Base-by-base conservation (phyloP, 2,888 invertebrate species). In the Amphipyra berbera region DNA sequence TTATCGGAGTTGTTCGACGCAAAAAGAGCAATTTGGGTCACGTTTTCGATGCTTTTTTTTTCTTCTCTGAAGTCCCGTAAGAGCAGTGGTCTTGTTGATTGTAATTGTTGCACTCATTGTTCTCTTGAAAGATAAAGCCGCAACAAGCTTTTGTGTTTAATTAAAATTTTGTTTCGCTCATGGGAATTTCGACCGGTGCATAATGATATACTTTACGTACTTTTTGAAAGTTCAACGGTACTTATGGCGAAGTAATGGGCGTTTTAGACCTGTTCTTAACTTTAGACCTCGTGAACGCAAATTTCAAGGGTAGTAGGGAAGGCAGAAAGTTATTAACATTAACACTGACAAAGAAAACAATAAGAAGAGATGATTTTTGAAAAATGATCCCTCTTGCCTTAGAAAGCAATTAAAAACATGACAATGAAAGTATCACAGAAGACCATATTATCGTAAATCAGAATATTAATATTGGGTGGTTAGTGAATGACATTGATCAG, bases 11-110 rank as follows among this genome's bases (percentile, higher is more conserved):
- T 79, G 82, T 74, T 76, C 81, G 74, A 77, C 63, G 84, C 87
- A 90, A 91, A 92, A 91, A 91, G 82, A 87, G 84, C 89, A 90
- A 93, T 94, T 92, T 85, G 87, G 93, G 92, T 86, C 94, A 90
- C 86, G 89, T 84, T 87, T 88, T 85, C 83, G 66, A 73, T 79
- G 82, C 71, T 82, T 84, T 83, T 86, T 87, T 86, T 87, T 85
- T 76, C n/a, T 58, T 68, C 64, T 69, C 72, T 67, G 76, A 86
- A 81, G 90, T 90, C 88, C 91, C 90, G 91, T 90, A 90, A 87
- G 76, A 72, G 76, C 79, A 66, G 68, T 77, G 72, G 72, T 59
- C 75, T 76, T 76, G 78, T 69, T 78, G 82, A 81, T 88, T 90
- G 90, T 90, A 91, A 91, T 92, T 92, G 91, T 91, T 85, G 86